Evolutionary conservation across 2,113 vertebrate species (phyloP).

Genomic region (Pseudopipra pipra): DNA sequence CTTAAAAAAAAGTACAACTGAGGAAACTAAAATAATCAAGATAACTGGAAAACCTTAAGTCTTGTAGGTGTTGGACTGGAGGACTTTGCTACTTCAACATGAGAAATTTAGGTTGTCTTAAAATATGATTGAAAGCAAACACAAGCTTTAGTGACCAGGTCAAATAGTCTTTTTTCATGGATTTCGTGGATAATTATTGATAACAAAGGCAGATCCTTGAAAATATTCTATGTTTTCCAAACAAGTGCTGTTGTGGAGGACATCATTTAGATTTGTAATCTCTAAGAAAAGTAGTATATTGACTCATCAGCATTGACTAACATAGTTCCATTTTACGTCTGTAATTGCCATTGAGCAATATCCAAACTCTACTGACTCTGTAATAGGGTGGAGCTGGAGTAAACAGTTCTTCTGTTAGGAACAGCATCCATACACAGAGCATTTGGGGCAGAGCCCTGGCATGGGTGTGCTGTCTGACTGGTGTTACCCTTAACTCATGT

Average conservation of each 20-base stretch:
- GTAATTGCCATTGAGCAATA: conserved; percentile 46
- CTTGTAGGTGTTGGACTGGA: background rate
- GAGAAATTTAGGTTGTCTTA: background rate
- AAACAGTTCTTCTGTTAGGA: background rate
- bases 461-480: background rate
- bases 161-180: background rate
- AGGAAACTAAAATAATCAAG: background rate
- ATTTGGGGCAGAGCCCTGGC: background rate
- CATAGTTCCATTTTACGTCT: conserved; percentile 28
- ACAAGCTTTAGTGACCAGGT: background rate
- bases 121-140: background rate
- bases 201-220: background rate
- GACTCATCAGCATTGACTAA: conserved; percentile 58
- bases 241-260: background rate
- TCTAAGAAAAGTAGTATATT: conserved; percentile 40
- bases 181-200: background rate
- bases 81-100: background rate
- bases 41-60: background rate
- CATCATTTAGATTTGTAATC: background rate
- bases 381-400: conserved; percentile 42
- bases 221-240: background rate
- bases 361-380: background rate
- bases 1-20: background rate
- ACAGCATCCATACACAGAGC: background rate
- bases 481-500: background rate